Conservation (phyloP, 2,888 invertebrate species). For the Microplitis manilae region DNA sequence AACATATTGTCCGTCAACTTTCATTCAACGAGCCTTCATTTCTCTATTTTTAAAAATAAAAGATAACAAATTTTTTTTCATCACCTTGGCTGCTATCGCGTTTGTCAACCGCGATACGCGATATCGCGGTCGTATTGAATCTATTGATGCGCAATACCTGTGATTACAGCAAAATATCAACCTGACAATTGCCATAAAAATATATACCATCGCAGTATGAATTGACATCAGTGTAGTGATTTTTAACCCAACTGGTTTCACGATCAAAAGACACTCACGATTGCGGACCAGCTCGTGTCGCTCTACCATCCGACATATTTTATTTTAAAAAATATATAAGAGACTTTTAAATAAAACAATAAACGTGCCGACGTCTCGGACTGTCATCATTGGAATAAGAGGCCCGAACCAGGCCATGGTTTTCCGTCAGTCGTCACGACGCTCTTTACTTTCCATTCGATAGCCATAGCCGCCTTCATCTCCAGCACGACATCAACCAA, state of each 20-base stretch:
- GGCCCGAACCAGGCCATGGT: constrained; percentile 57
- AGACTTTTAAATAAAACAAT: constrained; percentile 12
- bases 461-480: constrained; percentile 35
- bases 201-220: background rate
- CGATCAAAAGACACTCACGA: background rate
- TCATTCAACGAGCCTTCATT: background rate
- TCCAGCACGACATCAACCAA: constrained; percentile 23
- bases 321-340: background rate
- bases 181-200: background rate
- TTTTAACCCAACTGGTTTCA: background rate
- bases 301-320: background rate
- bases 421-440: constrained; percentile 42
- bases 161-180: background rate
- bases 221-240: background rate
- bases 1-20: background rate
- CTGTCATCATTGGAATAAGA: constrained; percentile 23
- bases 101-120: background rate
- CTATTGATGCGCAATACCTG: constrained; percentile 14
- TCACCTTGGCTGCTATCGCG: background rate
- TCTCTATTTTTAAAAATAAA: background rate
- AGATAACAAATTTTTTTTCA: background rate
- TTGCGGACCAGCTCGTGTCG: background rate
- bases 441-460: constrained; percentile 58
- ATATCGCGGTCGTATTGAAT: constrained; percentile 14
- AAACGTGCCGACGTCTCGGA: constrained; percentile 20